A percentile compares a stretch with the other conserved stretches of the same genome.
phyloP scores from a whole-genome alignment of 2,797 vertebrate species.

The Sebastes iracundus region DNA sequence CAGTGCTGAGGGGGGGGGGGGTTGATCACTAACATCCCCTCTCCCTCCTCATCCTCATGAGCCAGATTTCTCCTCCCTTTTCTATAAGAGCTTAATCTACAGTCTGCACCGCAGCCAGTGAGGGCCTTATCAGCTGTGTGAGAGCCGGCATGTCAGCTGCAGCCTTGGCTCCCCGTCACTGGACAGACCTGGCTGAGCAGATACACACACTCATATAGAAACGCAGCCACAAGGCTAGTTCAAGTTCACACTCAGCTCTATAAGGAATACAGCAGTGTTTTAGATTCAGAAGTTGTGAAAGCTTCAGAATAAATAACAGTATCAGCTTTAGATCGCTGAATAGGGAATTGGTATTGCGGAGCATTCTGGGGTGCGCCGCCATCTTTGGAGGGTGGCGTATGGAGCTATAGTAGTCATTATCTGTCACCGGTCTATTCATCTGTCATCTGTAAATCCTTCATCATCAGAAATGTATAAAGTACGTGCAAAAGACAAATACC shows the following conservation, averaged over 20 bases:
- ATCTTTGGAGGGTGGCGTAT: accelerated
- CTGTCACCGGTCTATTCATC: too few species aligned
- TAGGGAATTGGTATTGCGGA: too few species aligned
- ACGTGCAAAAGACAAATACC: too few species aligned
- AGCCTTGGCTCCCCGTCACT: conserved; percentile 44
- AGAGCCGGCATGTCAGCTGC: conserved; percentile 44
- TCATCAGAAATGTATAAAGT: too few species aligned
- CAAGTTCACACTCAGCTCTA: conserved; percentile 26
- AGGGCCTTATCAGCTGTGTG: conserved; percentile 59
- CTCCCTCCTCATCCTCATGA: conserved; percentile 20
- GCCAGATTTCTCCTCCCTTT: conserved; percentile 53
- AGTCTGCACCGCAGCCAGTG: conserved; percentile 44
- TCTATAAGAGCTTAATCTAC: conserved; percentile 66
- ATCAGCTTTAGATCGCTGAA: background rate
- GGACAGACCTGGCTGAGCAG: conserved; percentile 33
- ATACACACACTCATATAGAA: conserved; percentile 29
- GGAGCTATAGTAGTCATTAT: too few species aligned
- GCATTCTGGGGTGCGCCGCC: accelerated
- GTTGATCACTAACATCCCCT: conserved; percentile 35
- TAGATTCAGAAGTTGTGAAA: background rate
- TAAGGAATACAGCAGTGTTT: background rate
- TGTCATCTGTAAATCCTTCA: too few species aligned
- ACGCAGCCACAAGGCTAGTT: conserved; percentile 14
- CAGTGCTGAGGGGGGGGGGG: background rate
- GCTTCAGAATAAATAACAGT: background rate